phyloP scores from a whole-genome alignment of 2,888 invertebrate genomes.

The Agonopterix alstromeriana region DNA sequence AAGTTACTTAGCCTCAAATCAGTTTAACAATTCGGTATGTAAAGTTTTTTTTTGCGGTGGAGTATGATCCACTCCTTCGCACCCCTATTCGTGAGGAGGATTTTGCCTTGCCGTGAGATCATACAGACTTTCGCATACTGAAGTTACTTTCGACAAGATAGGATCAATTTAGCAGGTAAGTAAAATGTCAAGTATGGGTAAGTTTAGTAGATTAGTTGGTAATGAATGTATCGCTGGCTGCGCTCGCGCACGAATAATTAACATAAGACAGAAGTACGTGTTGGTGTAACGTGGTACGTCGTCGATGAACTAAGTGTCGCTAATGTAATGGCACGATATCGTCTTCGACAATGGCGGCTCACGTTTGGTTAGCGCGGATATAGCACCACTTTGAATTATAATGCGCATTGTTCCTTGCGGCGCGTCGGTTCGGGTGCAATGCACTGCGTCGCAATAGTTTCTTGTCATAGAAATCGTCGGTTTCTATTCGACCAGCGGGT shows the following conservation, averaged over 20 bases:
- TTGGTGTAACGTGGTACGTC: conserved; percentile 15
- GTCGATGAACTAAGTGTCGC: conserved; percentile 33
- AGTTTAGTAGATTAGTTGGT: too few species aligned
- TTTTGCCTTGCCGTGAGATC: too few species aligned
- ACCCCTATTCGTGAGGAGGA: too few species aligned
- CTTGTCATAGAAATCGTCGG: conserved; percentile 67
- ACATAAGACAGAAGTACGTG: neutral
- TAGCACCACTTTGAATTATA: conserved; percentile 71
- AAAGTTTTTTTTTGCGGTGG: too few species aligned
- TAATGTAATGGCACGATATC: conserved; percentile 24
- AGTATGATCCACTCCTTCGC: too few species aligned
- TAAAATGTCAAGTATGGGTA: too few species aligned
- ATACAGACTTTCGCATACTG: too few species aligned
- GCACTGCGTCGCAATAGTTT: conserved; percentile 61
- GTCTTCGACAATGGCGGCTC: conserved; percentile 40
- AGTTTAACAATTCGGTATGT: too few species aligned
- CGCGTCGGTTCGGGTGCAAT: conserved; percentile 62
- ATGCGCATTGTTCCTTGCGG: conserved; percentile 65
- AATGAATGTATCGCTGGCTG: neutral
- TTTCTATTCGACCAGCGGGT: conserved; percentile 39
- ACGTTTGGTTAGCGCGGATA: conserved; percentile 68
- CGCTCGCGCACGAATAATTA: neutral
- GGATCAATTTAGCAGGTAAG: too few species aligned
- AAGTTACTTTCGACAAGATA: too few species aligned
- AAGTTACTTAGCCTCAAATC: too few species aligned